phyloP scores from a whole-genome alignment of 2,113 vertebrate genomes.

The Vulpes lagopus region DNA sequence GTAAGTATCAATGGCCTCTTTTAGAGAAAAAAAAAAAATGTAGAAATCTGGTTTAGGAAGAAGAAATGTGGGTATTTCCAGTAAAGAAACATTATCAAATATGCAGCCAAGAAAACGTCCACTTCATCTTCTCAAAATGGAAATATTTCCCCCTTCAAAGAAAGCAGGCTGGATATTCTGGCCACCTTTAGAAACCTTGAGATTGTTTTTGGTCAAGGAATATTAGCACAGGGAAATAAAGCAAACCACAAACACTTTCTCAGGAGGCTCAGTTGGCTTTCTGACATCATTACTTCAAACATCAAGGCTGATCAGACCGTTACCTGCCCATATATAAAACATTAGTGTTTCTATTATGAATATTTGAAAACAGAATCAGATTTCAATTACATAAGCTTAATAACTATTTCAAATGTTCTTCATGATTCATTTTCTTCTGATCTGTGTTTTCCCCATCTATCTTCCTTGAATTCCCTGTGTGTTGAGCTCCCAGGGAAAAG shows the following conservation, averaged over 20 bases:
- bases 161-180: conserved; percentile 1
- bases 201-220: conserved; percentile 25
- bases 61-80: conserved; percentile 57
- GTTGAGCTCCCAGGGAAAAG: neutral
- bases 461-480: neutral
- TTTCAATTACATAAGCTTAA: conserved; percentile 38
- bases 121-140: conserved; percentile 44
- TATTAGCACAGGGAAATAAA: conserved; percentile 36
- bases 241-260: neutral
- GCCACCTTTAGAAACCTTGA: neutral
- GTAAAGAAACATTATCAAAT: conserved; percentile 23
- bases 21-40: neutral
- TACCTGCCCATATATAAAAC: conserved; percentile 16
- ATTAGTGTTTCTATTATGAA: conserved; percentile 31
- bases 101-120: conserved; percentile 41
- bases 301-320: neutral
- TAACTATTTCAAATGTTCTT: conserved; percentile 14
- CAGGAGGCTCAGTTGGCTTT: neutral
- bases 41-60: conserved; percentile 46
- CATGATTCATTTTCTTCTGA: conserved; percentile 37
- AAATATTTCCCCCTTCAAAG: conserved; percentile 50
- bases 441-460: neutral
- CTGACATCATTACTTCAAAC: conserved; percentile 39
- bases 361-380: conserved; percentile 58
- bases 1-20: neutral